A percentile compares a stretch with the other conserved stretches of the same genome.
Conservation (phyloP, 1,140 invertebrate species). For the Helicoverpa armigera region DNA sequence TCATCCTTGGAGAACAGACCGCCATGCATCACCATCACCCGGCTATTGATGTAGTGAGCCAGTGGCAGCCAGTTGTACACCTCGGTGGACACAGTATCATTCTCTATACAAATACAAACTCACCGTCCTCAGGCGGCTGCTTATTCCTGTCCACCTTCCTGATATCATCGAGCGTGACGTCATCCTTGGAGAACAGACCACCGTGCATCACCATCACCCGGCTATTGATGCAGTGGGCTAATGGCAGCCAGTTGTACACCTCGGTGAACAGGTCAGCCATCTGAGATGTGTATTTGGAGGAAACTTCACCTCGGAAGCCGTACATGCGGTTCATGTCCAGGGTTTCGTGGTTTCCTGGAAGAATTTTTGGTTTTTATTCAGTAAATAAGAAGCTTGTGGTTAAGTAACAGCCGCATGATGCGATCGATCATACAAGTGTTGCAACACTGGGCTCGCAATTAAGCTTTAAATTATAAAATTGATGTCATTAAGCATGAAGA, state of each 20-base stretch:
- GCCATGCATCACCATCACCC: slow-evolving; percentile 98
- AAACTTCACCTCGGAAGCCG: slow-evolving; percentile 99
- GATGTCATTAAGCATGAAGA: too few species aligned
- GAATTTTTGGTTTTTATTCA: background rate
- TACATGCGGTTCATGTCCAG: slow-evolving; percentile 99
- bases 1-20: slow-evolving; percentile 96
- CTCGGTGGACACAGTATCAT: slow-evolving; percentile 94
- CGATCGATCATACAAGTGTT: too few species aligned
- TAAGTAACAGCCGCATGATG: too few species aligned
- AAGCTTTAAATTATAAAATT: too few species aligned
- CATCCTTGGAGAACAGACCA: slow-evolving; percentile 96
- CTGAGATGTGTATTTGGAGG: slow-evolving; percentile 96
- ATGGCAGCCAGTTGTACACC: slow-evolving; percentile 98
- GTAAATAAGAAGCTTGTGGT: too few species aligned
- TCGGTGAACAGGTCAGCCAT: slow-evolving; percentile 99
- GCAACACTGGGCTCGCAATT: too few species aligned
- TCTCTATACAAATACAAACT: slow-evolving; percentile 29
- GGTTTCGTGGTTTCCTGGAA: slow-evolving; percentile 98
- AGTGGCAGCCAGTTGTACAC: slow-evolving; percentile 99
- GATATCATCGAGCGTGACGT: slow-evolving; percentile 97
- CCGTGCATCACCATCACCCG: slow-evolving; percentile 98
- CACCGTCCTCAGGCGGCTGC: slow-evolving; percentile 98
- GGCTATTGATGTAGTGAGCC: slow-evolving; percentile 97
- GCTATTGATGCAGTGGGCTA: slow-evolving; percentile 98
- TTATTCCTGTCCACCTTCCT: slow-evolving; percentile 95